Percentiles rank a stretch among this genome's conserved stretches.
Conservation (phyloP, 2,888 invertebrate species). For the Acanthosepion pharaonis region DNA sequence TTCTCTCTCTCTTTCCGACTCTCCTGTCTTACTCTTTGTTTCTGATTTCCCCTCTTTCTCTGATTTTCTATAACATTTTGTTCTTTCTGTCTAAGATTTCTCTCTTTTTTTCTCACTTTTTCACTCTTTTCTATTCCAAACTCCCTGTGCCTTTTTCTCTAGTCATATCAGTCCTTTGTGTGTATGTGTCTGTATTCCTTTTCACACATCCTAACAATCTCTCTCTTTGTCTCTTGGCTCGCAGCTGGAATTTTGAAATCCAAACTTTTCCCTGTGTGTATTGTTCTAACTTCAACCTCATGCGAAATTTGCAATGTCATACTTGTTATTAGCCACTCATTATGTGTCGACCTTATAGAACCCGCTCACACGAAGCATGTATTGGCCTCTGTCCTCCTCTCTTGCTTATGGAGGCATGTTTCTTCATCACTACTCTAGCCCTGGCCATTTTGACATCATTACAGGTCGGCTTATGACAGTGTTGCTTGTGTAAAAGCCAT, state of each 20-base stretch:
- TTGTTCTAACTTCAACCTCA: slow-evolving; percentile 15
- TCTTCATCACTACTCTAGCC: neutral
- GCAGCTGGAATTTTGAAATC: slow-evolving; percentile 1
- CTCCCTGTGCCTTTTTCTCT: neutral
- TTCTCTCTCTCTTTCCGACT: neutral
- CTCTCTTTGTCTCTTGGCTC: slow-evolving; percentile 14
- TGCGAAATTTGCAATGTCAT: slow-evolving; percentile 33
- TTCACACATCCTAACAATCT: neutral
- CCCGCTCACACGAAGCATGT: neutral
- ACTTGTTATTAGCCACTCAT: slow-evolving; percentile 33
- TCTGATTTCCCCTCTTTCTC: neutral
- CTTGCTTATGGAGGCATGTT: neutral
- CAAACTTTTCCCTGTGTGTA: neutral
- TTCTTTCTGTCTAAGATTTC: neutral
- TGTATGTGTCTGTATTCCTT: neutral
- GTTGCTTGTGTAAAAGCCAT: neutral
- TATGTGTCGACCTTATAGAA: slow-evolving; percentile 17
- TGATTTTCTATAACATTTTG: neutral
- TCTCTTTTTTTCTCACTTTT: neutral
- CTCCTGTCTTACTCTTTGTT: neutral
- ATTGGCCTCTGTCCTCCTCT: neutral
- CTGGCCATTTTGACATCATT: neutral
- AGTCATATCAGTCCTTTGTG: neutral
- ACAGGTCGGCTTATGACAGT: neutral
- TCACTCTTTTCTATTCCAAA: too few relatives aligned